These are phyloP conservation scores for Scaptomyza flava DNA, from an alignment of 2,888 invertebrate genomes.

Conservation along the genomic window DNA sequence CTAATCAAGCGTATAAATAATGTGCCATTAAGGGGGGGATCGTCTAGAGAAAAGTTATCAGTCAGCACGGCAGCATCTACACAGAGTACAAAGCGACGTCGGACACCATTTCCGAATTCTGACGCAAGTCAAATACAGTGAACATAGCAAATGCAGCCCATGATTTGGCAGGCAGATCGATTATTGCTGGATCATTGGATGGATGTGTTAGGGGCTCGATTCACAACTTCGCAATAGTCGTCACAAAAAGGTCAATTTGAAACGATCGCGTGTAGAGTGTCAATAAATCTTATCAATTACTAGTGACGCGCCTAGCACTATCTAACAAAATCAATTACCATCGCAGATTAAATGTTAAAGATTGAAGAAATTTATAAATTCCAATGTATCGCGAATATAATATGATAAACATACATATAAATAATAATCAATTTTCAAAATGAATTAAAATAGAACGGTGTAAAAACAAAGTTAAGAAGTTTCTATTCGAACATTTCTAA, in stretches of 20 bases:
- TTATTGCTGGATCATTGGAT: conserved; percentile 9
- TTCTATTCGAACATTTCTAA: too few species aligned
- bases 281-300: conserved; percentile 75
- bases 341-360: too few species aligned
- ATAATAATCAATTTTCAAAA: neutral
- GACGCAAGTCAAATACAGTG: neutral
- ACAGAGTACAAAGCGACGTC: conserved; percentile 57
- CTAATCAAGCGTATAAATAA: conserved; percentile 67
- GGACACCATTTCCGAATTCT: conserved; percentile 19
- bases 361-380: too few species aligned
- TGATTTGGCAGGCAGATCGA: conserved; percentile 40
- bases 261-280: conserved; percentile 50
- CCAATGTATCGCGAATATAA: too few species aligned
- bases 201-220: conserved; percentile 42
- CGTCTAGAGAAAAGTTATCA: conserved; percentile 74
- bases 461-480: too few species aligned
- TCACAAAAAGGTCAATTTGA: conserved; percentile 47
- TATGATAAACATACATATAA: too few species aligned
- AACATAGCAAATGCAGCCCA: conserved; percentile 16
- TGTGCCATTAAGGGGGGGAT: conserved; percentile 79
- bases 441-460: neutral
- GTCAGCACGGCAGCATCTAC: conserved; percentile 26
- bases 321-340: neutral
- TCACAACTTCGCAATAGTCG: conserved; percentile 43
- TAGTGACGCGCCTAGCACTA: conserved; percentile 32